These are phyloP conservation scores for Drosophila serrata DNA, from an alignment of 1,140 invertebrate genomes.

Conservation along the genomic window DNA sequence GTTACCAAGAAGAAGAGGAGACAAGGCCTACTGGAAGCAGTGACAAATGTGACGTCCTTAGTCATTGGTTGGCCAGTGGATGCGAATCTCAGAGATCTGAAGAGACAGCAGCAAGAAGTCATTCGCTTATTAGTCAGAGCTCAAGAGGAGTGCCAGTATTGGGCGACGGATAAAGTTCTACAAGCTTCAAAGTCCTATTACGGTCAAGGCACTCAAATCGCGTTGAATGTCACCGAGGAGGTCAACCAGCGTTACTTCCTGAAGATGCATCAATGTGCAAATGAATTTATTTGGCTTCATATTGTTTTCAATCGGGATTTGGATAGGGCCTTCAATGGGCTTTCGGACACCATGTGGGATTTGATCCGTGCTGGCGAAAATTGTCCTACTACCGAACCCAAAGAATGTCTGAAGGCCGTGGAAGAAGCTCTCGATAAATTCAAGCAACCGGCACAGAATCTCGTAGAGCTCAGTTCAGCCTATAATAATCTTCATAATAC, in stretches of 20 bases:
- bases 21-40: background rate
- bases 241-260: background rate
- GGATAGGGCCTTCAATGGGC: background rate
- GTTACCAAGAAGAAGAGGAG: background rate
- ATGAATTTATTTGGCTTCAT: constrained; percentile 1
- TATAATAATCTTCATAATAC: background rate
- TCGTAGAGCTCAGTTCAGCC: background rate
- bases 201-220: background rate
- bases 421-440: background rate
- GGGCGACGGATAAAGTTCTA: background rate
- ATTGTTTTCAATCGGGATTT: background rate
- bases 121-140: background rate
- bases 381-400: background rate
- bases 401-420: constrained; percentile 1
- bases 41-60: background rate
- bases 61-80: background rate
- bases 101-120: background rate
- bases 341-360: background rate
- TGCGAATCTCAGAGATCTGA: background rate
- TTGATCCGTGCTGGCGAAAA: background rate
- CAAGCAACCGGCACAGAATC: background rate
- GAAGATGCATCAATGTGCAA: background rate
- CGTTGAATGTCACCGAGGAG: background rate
- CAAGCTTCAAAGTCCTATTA: background rate
- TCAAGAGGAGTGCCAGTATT: constrained; percentile 3